Conservation (phyloP, 2,113 vertebrate species). For the Agapornis roseicollis region DNA sequence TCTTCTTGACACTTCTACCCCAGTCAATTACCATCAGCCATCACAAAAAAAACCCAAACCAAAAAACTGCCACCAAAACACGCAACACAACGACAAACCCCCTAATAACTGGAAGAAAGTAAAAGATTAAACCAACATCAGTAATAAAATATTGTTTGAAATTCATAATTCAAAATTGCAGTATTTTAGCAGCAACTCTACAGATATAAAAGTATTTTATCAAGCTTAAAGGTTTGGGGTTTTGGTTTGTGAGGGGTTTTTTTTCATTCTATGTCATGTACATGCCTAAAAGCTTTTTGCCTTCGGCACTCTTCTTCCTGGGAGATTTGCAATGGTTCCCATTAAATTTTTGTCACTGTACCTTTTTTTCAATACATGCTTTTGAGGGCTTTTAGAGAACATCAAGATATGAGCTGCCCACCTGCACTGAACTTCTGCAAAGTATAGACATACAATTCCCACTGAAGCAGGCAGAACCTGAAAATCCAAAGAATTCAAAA, state of each 20-base stretch:
- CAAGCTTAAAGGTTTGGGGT: not conserved
- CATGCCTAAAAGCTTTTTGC: not conserved
- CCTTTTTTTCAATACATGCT: not conserved
- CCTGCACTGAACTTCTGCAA: not conserved
- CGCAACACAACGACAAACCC: fast-evolving
- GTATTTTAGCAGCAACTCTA: not conserved
- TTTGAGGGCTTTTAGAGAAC: not conserved
- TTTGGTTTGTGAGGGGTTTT: not conserved
- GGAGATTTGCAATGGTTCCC: not conserved
- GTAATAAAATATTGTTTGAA: not conserved
- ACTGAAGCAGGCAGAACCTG: not conserved
- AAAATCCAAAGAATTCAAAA: not conserved
- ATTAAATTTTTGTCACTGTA: not conserved
- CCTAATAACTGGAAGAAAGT: not conserved
- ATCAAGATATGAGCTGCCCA: not conserved
- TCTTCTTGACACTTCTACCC: not conserved
- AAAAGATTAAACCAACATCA: not conserved
- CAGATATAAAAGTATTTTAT: not conserved
- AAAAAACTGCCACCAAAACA: not conserved
- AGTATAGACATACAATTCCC: not conserved
- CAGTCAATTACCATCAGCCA: not conserved
- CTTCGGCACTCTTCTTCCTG: not conserved
- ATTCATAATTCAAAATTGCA: not conserved
- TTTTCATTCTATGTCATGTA: not conserved
- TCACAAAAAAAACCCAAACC: not conserved